Evolutionary conservation across 2,797 vertebrate species (phyloP), one percentile per base, ranked within the genome.

Genomic region (Enteromius radiatus): DNA sequence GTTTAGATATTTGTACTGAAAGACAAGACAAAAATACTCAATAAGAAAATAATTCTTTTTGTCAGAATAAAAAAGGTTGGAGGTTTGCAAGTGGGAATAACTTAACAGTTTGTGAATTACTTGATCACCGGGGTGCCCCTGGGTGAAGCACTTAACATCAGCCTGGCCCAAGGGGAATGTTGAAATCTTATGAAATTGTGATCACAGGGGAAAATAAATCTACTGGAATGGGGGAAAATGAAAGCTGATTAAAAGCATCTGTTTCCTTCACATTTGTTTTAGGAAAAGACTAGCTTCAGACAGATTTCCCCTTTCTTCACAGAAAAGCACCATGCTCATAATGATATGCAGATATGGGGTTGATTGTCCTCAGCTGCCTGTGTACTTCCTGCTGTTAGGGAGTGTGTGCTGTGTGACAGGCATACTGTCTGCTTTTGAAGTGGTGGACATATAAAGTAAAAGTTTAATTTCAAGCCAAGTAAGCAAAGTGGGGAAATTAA

Each of bases 361-460:
- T 79, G 69, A 86, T 75, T 83, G 67, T 83, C 33, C 76, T 82
- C 71, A 82, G 79, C 71, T 82, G 79, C 33, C 21, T 33, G 59
- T 49, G 69, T 45, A 70, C 68, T 45, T 76, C 41, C 80, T 80
- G 49, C 38, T 80, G 67, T 83, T 75, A 45, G 61, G 54, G 63
- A 45, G 36, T 83, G 15, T 63, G 54, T 54, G 31, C 43, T 63
- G 59, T 78, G 54, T 73, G 59, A 75, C 54, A 81, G 41, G 11
- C 73, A 47, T 64, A 36, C 26, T 84, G 26, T 67, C 31, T 84
- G 80, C 41, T 23, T 67, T 33, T 49, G 9, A 76, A 76, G 74
- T 31, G 56, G 9, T 31, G 56, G 38, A n/a, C 23, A 45, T 41
- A 11, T 19, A 31, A 43, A 61, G 23, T 45, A 76, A 59, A 75